A percentile compares a stretch with the other conserved stretches of the same genome.
These are phyloP conservation scores for Stenurella melanura DNA, from an alignment of 2,888 invertebrate species.

Conservation along the genomic window DNA sequence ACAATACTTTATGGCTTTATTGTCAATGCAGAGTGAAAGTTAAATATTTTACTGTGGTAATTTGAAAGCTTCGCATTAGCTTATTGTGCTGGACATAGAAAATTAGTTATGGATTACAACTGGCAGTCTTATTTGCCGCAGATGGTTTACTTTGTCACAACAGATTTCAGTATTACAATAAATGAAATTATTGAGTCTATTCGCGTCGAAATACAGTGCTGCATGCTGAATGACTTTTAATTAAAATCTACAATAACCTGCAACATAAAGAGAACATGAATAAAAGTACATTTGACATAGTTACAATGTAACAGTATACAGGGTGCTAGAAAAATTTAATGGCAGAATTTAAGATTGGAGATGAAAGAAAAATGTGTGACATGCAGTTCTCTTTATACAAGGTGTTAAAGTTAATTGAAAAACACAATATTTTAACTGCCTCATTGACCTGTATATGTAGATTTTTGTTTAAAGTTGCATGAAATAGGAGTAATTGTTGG, in stretches of 20 bases:
- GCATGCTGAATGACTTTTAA: background rate
- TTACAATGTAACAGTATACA: background rate
- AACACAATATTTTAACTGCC: too few relatives aligned
- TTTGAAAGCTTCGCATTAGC: conserved; percentile 39
- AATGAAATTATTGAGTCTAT: conserved; percentile 17
- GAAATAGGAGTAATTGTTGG: too few relatives aligned
- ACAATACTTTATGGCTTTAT: conserved; percentile 60
- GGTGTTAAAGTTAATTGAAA: too few relatives aligned
- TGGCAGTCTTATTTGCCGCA: conserved; percentile 28
- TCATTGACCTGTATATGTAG: too few relatives aligned
- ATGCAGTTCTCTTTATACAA: too few relatives aligned
- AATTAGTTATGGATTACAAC: conserved; percentile 45
- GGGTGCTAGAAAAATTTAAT: too few relatives aligned
- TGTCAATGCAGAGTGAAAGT: conserved; percentile 59
- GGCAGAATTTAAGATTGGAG: too few relatives aligned
- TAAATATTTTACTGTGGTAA: conserved; percentile 56
- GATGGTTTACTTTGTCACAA: conserved; percentile 38
- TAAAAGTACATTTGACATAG: background rate
- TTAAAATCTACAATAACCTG: background rate
- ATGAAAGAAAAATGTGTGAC: too few relatives aligned
- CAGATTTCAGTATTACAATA: conserved; percentile 19
- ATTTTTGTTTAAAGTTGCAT: too few relatives aligned
- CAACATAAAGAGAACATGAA: background rate
- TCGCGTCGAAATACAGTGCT: background rate
- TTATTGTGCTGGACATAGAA: conserved; percentile 44